Percentiles rank a stretch among this genome's conserved stretches.
phyloP scores from a whole-genome alignment of 2,797 vertebrate species.

The Hydrophis major region DNA sequence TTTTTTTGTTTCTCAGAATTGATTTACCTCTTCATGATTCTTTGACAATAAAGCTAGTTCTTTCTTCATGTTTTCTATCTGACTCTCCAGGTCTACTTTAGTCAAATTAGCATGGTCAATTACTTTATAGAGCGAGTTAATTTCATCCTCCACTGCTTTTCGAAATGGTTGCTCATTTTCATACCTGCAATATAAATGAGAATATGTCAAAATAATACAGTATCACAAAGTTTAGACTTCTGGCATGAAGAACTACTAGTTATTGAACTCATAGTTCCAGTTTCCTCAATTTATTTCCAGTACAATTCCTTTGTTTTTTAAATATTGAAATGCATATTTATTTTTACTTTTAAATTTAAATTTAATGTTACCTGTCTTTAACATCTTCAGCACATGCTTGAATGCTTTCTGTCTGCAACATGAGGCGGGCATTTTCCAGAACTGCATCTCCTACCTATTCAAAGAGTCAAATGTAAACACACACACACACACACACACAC shows the following conservation, averaged over 20 bases:
- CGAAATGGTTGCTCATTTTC: slow-evolving; percentile 90
- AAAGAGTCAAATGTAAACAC: not conserved
- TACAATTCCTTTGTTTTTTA: not conserved
- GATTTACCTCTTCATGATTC: slow-evolving; percentile 83
- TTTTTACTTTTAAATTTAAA: not conserved
- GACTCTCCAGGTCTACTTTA: slow-evolving; percentile 84
- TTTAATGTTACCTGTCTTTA: slow-evolving; percentile 82
- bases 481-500: too few relatives aligned
- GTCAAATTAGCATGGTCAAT: slow-evolving; percentile 87
- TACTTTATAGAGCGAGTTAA: slow-evolving; percentile 87
- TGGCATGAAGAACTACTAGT: not conserved
- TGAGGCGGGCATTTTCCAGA: slow-evolving; percentile 87
- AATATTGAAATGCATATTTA: not conserved
- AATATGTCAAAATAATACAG: slow-evolving; percentile 7
- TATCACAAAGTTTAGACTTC: not conserved
- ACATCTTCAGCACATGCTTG: slow-evolving; percentile 90
- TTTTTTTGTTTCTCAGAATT: not conserved
- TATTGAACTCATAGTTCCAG: not conserved
- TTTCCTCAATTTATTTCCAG: not conserved
- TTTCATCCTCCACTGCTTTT: slow-evolving; percentile 89
- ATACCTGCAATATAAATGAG: slow-evolving; percentile 72
- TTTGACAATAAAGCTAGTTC: slow-evolving; percentile 81
- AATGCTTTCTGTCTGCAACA: slow-evolving; percentile 89
- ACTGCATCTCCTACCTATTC: slow-evolving; percentile 87
- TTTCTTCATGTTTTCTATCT: slow-evolving; percentile 84